Conservation (phyloP, 35 echinoderm and acorn worm genomes). For the Stichopus chloronotus region DNA sequence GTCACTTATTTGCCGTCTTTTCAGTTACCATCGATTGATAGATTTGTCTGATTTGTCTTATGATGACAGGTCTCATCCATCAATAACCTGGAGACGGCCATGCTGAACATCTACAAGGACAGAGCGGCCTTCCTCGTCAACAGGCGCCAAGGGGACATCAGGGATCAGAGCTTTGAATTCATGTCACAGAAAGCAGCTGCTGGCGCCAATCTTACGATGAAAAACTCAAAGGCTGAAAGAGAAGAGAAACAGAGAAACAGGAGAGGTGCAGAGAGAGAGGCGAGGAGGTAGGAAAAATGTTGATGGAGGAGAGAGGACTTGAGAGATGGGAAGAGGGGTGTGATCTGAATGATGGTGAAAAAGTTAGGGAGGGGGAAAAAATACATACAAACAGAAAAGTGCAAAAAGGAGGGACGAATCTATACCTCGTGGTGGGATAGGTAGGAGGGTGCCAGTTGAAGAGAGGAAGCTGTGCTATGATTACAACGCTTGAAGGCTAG, state of each 20-base stretch:
- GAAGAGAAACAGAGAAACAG: slow-evolving; percentile 78
- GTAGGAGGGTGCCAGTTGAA: too few species aligned
- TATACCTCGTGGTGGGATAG: too few species aligned
- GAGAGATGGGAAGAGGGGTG: neutral
- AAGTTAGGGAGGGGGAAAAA: too few species aligned
- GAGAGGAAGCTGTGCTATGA: too few species aligned
- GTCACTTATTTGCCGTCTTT: too few species aligned
- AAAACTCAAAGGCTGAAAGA: slow-evolving; percentile 49
- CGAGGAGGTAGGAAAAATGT: slow-evolving; percentile 67
- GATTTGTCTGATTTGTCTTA: too few species aligned
- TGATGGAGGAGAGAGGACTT: neutral
- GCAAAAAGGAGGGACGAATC: too few species aligned
- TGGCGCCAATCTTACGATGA: slow-evolving; percentile 66
- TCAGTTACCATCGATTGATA: too few species aligned
- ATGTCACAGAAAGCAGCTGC: slow-evolving; percentile 82
- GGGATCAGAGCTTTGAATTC: slow-evolving; percentile 85
- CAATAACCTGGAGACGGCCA: slow-evolving; percentile 74
- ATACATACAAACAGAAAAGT: too few species aligned
- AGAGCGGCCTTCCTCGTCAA: slow-evolving; percentile 67
- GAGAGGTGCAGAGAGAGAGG: slow-evolving; percentile 87
- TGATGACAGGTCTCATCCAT: slow-evolving; percentile 74
- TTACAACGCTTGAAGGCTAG: too few species aligned
- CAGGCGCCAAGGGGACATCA: slow-evolving; percentile 88
- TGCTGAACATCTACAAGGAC: slow-evolving; percentile 67
- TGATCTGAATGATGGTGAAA: neutral